A percentile compares a stretch with the other conserved stretches of the same genome.
Conservation (phyloP, 1,140 invertebrate species). For the Orius insidiosus region DNA sequence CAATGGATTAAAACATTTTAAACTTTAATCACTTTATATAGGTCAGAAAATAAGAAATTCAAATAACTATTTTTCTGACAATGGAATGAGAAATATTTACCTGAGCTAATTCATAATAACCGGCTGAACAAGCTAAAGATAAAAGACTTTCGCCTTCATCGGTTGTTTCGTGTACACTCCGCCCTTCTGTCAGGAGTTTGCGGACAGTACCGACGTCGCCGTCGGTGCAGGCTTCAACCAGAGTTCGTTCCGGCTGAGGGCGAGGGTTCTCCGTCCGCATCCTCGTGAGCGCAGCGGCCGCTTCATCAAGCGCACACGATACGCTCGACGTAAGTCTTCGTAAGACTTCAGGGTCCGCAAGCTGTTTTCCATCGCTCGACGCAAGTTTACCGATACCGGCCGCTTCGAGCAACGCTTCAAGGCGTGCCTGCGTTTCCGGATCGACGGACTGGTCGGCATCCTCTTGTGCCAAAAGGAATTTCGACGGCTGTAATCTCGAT, state of each 20-base stretch:
- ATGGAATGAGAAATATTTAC: constrained; percentile 26
- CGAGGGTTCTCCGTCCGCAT: constrained; percentile 72
- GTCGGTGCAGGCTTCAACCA: constrained; percentile 80
- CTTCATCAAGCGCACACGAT: constrained; percentile 86
- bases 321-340: constrained; percentile 71
- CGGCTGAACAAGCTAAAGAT: constrained; percentile 80
- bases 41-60: too few relatives aligned
- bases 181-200: constrained; percentile 76
- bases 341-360: constrained; percentile 64
- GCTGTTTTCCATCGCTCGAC: constrained; percentile 57
- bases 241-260: constrained; percentile 28
- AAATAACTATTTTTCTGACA: too few relatives aligned
- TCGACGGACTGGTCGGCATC: constrained; percentile 64
- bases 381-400: constrained; percentile 64
- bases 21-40: too few relatives aligned
- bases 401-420: constrained; percentile 75
- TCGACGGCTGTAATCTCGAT: constrained; percentile 47
- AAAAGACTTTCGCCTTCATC: constrained; percentile 85
- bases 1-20: too few relatives aligned
- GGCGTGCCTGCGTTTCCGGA: constrained; percentile 70
- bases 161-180: constrained; percentile 78
- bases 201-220: constrained; percentile 80
- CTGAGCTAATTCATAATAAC: constrained; percentile 85
- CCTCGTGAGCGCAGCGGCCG: constrained; percentile 80
- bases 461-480: constrained; percentile 58